Base-by-base conservation (phyloP, 2,888 invertebrate species). In the Exephanes ischioxanthus region DNA sequence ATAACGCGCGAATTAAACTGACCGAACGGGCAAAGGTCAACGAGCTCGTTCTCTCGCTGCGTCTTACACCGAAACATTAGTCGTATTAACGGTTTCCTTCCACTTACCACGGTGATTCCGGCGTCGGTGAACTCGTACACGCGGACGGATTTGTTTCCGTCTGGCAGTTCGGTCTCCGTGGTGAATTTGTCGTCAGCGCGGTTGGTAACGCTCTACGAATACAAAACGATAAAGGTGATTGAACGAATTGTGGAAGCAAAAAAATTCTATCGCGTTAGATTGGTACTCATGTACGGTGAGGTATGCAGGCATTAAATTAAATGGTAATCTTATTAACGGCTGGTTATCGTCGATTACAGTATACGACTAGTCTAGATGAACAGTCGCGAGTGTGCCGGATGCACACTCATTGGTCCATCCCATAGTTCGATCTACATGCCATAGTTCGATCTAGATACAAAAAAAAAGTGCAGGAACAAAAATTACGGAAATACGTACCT, bases 121-220 rank as follows among this genome's bases (percentile, higher is more conserved):
- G 90, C 88, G 33, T 92, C 93, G 68, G 90, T 91, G 87, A 94
- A 94, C 84, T 93, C 92, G 86, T 93, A 94, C 70, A 90, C 83
- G 72, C 94, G 90, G 68, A 89, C 86, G 45, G 91, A 90, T 80
- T 92, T 91, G 61, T 90, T 89, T 11, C 91, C 92, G 66, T 88
- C 89, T 0, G 90, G 90, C 67, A 92, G 77, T 51, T 91, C 89
- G 26, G 92, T 92, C 76, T 90, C 91, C 37, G 92, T 92, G 63
- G 87, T 90, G 83, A 94, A 89, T 80, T 89, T 90, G 68, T 92
- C 87, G 9, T 91, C 92, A 3, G 92, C 90, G 53, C 89, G 87
- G 16, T 88, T 91, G n/a, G 93, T 92, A 16, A 92, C 84, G 86
- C 92, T 92, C 93, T 93, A 88, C 41, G 4, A 45, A 45, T 16